Evolutionary conservation across 2,888 invertebrate species (phyloP).

Genomic region (Prenolepis imparis): DNA sequence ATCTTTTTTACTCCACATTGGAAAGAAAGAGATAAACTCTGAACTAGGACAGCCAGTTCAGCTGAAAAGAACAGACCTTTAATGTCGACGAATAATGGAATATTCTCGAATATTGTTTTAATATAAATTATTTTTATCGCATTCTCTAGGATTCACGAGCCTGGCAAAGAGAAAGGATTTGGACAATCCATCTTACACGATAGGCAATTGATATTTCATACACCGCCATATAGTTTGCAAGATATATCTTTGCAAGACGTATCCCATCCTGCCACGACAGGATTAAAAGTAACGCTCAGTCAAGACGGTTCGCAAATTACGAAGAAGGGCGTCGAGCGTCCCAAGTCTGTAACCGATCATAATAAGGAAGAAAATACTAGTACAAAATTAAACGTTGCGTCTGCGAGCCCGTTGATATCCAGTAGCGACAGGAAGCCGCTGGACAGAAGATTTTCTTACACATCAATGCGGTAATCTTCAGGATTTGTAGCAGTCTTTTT

Average conservation of each 20-base stretch:
- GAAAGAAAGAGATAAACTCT: too few relatives aligned
- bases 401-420: constrained; percentile 85
- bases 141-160: constrained; percentile 89
- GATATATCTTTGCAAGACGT: constrained; percentile 92
- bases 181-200: constrained; percentile 97
- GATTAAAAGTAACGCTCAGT: constrained; percentile 76
- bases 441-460: constrained; percentile 89
- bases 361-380: constrained; percentile 80
- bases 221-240: constrained; percentile 94
- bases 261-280: constrained; percentile 71
- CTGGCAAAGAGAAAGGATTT: constrained; percentile 95
- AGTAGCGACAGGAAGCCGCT: constrained; percentile 85
- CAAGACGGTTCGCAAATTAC: constrained; percentile 77
- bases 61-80: too few relatives aligned
- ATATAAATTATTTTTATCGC: background rate
- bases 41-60: too few relatives aligned
- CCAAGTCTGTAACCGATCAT: constrained; percentile 83
- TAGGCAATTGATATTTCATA: constrained; percentile 95
- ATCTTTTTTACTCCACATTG: too few relatives aligned
- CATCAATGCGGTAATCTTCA: constrained; percentile 87
- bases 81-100: background rate
- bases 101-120: background rate
- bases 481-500: constrained; percentile 55
- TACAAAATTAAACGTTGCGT: constrained; percentile 81
- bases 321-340: constrained; percentile 82